These are phyloP conservation scores for Sisyra terminalis DNA, from an alignment of 2,888 invertebrate genomes.

Conservation along the genomic window DNA sequence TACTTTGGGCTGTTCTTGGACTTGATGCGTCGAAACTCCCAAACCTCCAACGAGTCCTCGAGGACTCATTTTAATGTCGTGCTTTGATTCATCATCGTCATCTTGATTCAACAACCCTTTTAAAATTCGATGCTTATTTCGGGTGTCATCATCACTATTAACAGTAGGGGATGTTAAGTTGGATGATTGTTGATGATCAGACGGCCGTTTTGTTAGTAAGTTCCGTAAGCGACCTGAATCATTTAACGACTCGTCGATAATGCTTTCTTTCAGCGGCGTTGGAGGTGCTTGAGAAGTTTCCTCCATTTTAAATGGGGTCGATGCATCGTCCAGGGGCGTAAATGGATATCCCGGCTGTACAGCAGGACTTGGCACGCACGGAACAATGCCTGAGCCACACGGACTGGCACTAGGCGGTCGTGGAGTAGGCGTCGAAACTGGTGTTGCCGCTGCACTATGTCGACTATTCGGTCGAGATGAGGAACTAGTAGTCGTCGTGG, in stretches of 20 bases:
- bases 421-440: conserved; percentile 45
- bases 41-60: conserved; percentile 20
- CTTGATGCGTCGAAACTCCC: conserved; percentile 29
- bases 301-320: conserved; percentile 27
- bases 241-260: conserved; percentile 27
- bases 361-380: conserved; percentile 21
- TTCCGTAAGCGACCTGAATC: conserved; percentile 41
- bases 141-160: conserved; percentile 20
- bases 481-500: conserved; percentile 20
- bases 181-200: conserved; percentile 23
- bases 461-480: conserved; percentile 42
- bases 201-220: conserved; percentile 29
- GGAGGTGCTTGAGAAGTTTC: conserved; percentile 20
- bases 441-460: conserved; percentile 39
- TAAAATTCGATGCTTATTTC: conserved; percentile 34
- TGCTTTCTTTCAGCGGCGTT: conserved; percentile 27
- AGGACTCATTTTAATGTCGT: conserved; percentile 28
- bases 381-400: conserved; percentile 24
- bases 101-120: conserved; percentile 48
- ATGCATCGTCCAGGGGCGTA: conserved; percentile 30
- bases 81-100: conserved; percentile 38
- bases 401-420: conserved; percentile 32
- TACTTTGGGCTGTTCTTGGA: conserved; percentile 16
- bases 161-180: conserved; percentile 18
- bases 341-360: neutral